phyloP scores from a whole-genome alignment of 2,113 vertebrate genomes.

The Xyrauchen texanus region DNA sequence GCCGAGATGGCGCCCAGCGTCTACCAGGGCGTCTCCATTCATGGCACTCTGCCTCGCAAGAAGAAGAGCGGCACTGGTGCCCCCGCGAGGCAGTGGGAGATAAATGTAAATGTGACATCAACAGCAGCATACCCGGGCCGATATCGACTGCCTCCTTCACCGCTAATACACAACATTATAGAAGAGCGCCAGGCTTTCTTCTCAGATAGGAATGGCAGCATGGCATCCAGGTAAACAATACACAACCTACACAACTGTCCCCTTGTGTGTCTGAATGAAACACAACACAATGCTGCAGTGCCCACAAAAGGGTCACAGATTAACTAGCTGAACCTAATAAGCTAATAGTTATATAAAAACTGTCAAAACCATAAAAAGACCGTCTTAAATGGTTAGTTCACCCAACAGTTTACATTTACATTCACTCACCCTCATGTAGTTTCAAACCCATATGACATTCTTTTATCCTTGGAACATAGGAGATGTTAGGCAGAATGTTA shows the following conservation, averaged over 20 bases:
- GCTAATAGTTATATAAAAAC: no score
- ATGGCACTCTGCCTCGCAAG: constrained; percentile 92
- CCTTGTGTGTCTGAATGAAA: no score
- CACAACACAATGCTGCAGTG: no score
- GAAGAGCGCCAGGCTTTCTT: constrained; percentile 76
- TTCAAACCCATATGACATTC: no score
- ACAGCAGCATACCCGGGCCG: constrained; percentile 57
- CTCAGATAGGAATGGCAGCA: constrained; percentile 58
- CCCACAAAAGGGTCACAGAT: no score
- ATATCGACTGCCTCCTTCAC: constrained; percentile 64
- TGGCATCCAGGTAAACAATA: constrained; percentile 76
- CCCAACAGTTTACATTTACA: no score
- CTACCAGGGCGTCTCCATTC: constrained; percentile 86
- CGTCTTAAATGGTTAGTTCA: no score
- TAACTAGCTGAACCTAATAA: no score
- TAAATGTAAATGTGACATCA: constrained; percentile 59
- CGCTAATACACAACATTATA: constrained; percentile 73
- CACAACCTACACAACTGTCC: not conserved
- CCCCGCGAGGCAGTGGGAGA: constrained; percentile 69
- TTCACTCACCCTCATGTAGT: no score
- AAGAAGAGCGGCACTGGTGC: constrained; percentile 75
- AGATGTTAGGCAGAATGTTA: no score
- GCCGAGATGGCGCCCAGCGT: constrained; percentile 62
- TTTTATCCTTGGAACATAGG: no score
- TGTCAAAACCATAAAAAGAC: no score